Evolutionary conservation across 2,888 invertebrate genomes (phyloP).

Genomic region (Meandrusa payeni): DNA sequence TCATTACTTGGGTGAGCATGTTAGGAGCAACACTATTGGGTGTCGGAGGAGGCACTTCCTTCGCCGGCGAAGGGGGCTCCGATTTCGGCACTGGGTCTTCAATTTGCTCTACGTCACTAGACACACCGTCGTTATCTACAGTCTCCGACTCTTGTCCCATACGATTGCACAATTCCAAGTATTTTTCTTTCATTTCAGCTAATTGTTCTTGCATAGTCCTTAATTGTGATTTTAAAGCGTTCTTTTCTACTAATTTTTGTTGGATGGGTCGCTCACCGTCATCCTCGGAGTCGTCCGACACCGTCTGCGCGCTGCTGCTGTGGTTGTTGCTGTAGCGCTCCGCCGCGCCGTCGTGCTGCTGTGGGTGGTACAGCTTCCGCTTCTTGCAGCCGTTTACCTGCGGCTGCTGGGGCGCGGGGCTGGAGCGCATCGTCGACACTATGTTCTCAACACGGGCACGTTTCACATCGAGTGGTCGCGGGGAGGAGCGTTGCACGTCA

Average conservation of each 20-base stretch:
- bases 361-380: constrained; percentile 96
- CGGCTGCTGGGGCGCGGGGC: constrained; percentile 87
- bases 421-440: constrained; percentile 95
- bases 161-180: constrained; percentile 91
- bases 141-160: constrained; percentile 91
- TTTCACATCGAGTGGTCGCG: constrained; percentile 89
- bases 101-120: constrained; percentile 85
- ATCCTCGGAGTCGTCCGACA: constrained; percentile 87
- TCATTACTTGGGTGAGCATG: constrained; percentile 84
- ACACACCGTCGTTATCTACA: constrained; percentile 86
- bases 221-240: constrained; percentile 91
- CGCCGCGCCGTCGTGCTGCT: constrained; percentile 90
- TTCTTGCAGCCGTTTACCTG: constrained; percentile 97
- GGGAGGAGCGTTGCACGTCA: constrained; percentile 79
- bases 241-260: constrained; percentile 92
- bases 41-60: constrained; percentile 74
- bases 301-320: constrained; percentile 65
- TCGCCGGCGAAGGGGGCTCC: constrained; percentile 80
- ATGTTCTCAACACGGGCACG: constrained; percentile 97
- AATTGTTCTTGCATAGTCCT: constrained; percentile 94
- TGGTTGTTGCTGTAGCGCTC: constrained; percentile 80
- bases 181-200: constrained; percentile 95
- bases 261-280: constrained; percentile 89
- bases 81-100: constrained; percentile 77
- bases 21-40: constrained; percentile 69